phyloP scores from a whole-genome alignment of 2,888 invertebrate species.

The Trileptium ribeirensis region DNA sequence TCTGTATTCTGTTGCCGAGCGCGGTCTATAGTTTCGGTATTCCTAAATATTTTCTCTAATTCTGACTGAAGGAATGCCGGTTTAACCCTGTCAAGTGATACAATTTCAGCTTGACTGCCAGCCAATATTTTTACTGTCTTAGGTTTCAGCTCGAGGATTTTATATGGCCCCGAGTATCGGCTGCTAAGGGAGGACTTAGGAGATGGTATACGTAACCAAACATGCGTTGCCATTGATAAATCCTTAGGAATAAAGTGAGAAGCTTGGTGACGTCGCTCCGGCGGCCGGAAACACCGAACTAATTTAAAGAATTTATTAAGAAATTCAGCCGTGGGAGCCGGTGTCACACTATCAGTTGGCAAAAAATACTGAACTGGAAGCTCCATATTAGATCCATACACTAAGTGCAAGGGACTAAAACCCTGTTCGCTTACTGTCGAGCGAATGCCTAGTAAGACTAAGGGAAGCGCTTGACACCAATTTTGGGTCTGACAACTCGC shows the following conservation, averaged over 20 bases:
- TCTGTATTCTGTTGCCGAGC: background rate
- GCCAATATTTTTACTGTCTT: background rate
- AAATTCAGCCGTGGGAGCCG: background rate
- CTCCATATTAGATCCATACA: background rate
- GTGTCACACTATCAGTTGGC: background rate
- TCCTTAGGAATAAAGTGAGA: background rate
- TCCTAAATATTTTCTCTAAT: background rate
- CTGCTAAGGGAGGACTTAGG: background rate
- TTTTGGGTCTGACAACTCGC: background rate
- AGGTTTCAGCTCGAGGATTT: background rate
- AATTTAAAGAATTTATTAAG: background rate
- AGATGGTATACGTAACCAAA: background rate
- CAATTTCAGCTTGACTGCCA: background rate
- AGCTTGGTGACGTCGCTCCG: background rate
- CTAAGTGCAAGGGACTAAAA: background rate
- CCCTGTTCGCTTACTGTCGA: background rate
- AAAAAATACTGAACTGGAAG: background rate
- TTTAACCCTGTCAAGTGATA: background rate
- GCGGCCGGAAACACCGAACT: background rate
- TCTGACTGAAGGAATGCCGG: background rate
- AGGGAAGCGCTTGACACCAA: background rate
- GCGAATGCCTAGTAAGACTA: background rate
- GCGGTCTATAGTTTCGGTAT: background rate
- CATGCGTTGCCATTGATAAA: background rate
- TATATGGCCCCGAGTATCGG: background rate